Evolutionary conservation across 2,113 vertebrate species (phyloP), one percentile per base, ranked within the genome.

Genomic region (Osmerus mordax): DNA sequence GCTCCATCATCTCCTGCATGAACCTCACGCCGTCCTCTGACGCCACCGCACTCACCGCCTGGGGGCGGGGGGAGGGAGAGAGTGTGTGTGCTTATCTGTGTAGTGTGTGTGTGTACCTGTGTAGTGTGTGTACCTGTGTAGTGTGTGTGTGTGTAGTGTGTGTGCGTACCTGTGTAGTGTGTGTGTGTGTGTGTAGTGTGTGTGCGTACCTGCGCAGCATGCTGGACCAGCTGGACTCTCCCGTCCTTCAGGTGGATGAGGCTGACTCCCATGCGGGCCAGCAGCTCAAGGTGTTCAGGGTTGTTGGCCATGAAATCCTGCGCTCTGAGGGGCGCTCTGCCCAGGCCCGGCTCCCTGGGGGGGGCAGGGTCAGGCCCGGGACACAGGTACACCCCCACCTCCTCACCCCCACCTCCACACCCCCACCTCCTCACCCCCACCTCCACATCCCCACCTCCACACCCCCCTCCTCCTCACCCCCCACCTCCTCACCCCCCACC

Each of bases 1-100:
- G 86, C 75, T 99, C 97, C 90, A 99, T 99, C 97, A 99, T 99
- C 81, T 99, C 97, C 88, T 99, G 97, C 97, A 99, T 99, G 89
- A 99, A 99, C 41, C 97, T 91, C 73, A 99, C 88, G 1, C 97
- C 97, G 7, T 99, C 97, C 83, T 99, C 97, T 4, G 97, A 97
- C 47, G 97, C 96, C 2, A 99, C 88, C 0, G 96, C 94, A 73
- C 96, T 99, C 72, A 96, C 94, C 59, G 97, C 97, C 97, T 99
- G 9, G 21, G 3, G 15, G 67, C 14, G 51, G 21, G 11, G 47
- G 13, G 51, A 14, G 51, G 21, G 2, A 0, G 11, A 23, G n/a
- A 14, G 47, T 16, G 65, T 19, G 29, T 32, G 29, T 32, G 3
- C 2, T 1, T 32, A 32, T 3, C 23, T 13, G 65, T 41, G 29